Percentiles rank a stretch among this genome's conserved stretches.
Conservation (phyloP, 2,797 vertebrate genomes). For the Hydrophis major region DNA sequence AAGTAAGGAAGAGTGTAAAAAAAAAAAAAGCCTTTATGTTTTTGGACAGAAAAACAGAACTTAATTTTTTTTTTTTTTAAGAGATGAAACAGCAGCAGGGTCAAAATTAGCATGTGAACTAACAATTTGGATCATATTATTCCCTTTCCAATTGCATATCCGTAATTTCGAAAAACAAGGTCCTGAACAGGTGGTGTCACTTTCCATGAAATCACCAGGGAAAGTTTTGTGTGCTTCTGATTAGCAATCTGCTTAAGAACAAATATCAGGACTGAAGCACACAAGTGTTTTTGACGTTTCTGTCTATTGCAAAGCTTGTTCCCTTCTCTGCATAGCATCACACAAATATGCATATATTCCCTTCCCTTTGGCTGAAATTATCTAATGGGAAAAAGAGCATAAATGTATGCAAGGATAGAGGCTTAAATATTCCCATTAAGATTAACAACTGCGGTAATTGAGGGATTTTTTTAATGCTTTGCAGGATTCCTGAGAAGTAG, state of each 20-base stretch:
- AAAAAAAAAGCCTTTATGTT: not conserved
- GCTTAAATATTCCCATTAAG: slow-evolving; percentile 72
- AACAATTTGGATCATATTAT: not conserved
- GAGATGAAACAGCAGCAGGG: not conserved
- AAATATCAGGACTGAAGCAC: not conserved
- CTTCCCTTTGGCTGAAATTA: slow-evolving; percentile 14
- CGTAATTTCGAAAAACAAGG: not conserved
- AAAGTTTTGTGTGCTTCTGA: not conserved
- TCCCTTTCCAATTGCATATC: too few relatives aligned
- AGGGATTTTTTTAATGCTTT: slow-evolving; percentile 73
- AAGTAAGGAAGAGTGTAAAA: not conserved
- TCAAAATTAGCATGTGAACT: not conserved
- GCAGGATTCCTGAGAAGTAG: slow-evolving; percentile 67
- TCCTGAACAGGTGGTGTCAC: not conserved
- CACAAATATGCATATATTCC: not conserved
- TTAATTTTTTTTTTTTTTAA: not conserved
- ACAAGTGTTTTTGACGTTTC: not conserved
- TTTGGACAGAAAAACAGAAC: not conserved
- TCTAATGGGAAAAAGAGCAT: slow-evolving; percentile 50
- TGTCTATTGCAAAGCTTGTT: not conserved
- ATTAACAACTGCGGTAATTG: slow-evolving; percentile 76
- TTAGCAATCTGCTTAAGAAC: not conserved
- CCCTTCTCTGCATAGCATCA: not conserved
- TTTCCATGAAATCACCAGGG: not conserved
- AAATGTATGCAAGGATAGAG: slow-evolving; percentile 69